Percentiles rank a stretch among this genome's conserved stretches.
Evolutionary conservation across 2,113 vertebrate species (phyloP).

Genomic region (Circaetus cinerascens): DNA sequence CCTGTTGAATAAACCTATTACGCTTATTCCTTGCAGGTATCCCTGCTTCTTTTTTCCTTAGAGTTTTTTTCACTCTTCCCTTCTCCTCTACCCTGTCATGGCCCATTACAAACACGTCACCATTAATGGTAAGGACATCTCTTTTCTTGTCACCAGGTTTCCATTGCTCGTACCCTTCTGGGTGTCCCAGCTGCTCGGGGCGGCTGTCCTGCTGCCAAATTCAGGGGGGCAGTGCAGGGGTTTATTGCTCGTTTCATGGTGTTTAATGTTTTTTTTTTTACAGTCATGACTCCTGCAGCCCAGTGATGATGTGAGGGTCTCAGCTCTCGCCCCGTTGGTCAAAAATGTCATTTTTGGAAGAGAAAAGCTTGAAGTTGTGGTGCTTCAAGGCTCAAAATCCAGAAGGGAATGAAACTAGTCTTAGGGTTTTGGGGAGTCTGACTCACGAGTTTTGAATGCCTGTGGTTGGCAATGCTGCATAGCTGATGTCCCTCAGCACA

Average conservation of each 20-base stretch:
- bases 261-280: neutral
- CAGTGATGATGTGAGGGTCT: neutral
- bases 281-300: neutral
- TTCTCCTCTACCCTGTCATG: neutral
- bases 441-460: slow-evolving; percentile 39
- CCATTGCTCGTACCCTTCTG: neutral
- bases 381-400: neutral
- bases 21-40: neutral
- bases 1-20: neutral
- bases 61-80: neutral
- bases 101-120: neutral
- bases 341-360: neutral
- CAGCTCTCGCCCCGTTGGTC: neutral
- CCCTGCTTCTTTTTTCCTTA: neutral
- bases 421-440: slow-evolving; percentile 44
- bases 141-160: neutral
- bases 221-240: neutral
- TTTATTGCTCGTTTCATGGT: neutral
- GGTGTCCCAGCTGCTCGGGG: neutral
- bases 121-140: neutral
- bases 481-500: slow-evolving; percentile 38
- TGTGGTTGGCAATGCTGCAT: slow-evolving; percentile 47
- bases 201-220: neutral
- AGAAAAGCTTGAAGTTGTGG: neutral
- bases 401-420: slow-evolving; percentile 33